Percentiles rank a stretch among this genome's conserved stretches.
These are phyloP conservation scores for Neogobius melanostomus DNA, from an alignment of 2,113 vertebrate species.

Conservation along the genomic window DNA sequence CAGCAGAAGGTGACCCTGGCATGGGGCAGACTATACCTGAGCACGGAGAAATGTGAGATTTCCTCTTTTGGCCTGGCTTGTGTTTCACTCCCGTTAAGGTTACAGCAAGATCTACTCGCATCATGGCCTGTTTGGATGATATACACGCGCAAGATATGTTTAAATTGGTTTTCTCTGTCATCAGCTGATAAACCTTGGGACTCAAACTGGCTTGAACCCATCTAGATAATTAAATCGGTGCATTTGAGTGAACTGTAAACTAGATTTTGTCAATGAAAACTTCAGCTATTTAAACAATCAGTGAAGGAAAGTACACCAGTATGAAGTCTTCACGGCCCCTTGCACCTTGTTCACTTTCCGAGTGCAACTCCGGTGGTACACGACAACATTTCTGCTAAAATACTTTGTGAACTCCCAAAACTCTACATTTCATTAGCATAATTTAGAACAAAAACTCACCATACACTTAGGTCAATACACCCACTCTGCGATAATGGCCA, in stretches of 20 bases:
- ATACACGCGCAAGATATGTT: no score
- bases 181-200: no score
- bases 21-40: slow-evolving; percentile 69
- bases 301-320: no score
- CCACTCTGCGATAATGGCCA: slow-evolving; percentile 43
- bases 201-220: background rate
- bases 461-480: slow-evolving; percentile 45
- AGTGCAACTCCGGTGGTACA: background rate
- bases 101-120: slow-evolving; percentile 47
- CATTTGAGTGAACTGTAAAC: no score
- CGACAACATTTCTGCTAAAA: background rate
- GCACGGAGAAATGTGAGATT: slow-evolving; percentile 73
- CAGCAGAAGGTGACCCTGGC: slow-evolving; percentile 71
- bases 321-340: no score
- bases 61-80: slow-evolving; percentile 55
- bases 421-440: background rate
- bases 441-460: slow-evolving; percentile 23
- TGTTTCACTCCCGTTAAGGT: slow-evolving; percentile 64
- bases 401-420: slow-evolving; percentile 24
- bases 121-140: background rate
- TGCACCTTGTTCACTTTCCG: no score
- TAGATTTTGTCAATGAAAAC: slow-evolving; percentile 47
- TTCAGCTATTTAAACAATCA: slow-evolving; percentile 32
- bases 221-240: background rate
- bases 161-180: no score